Base-by-base conservation (phyloP, 2,888 invertebrate species). In the Lypha dubia region DNA sequence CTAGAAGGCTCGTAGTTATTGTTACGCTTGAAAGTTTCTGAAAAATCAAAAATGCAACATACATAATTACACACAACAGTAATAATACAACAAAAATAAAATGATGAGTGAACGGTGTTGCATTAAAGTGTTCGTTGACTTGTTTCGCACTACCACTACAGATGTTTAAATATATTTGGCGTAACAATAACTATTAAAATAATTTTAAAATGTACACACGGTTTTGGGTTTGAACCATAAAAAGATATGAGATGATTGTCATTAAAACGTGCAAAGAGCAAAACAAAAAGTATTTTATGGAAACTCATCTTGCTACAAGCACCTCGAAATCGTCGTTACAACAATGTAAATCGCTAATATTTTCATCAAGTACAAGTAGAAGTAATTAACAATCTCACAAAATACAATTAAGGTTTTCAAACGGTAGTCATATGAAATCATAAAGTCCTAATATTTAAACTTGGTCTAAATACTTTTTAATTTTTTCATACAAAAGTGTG, bases 1-100 rank as follows among this genome's bases (percentile, higher is more conserved):
- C 32, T 58, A 73, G 58, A 71, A 74, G 77, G 53, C 83, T 73
- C 79, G 79, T 79, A 73, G 51, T 77, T 58, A 32, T 28, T 79
- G 83, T 83, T 79, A 83, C 70, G 83, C 79, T 83, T 79, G 32
- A 83, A 60, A 70, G 74, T 70, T 74, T 83, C 68, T 58, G 17
- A 38, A 28, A 67, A 60, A 75, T 56, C 28, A 74, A 74, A 56
- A 24, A 24, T 28, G 22, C 15, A 56, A 32, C 15, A 56, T 28
- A 32, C 15, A 56, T 32, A 62, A 22, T 11, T 38, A 38, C 15
- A n/a, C 63, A 60, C 49, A 60, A 20, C 51, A 41, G 24, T 22
- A 41, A 7, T 8, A 62, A 62, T 15, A 62, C 20, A 74, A 62
- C 67, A 38, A 38, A 70, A 60, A n/a, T 63, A 63, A 68, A 46